Evolutionary conservation across 2,888 invertebrate species (phyloP), one percentile per base, ranked within the genome.

Genomic region (Caenorhabditis sp.): DNA sequence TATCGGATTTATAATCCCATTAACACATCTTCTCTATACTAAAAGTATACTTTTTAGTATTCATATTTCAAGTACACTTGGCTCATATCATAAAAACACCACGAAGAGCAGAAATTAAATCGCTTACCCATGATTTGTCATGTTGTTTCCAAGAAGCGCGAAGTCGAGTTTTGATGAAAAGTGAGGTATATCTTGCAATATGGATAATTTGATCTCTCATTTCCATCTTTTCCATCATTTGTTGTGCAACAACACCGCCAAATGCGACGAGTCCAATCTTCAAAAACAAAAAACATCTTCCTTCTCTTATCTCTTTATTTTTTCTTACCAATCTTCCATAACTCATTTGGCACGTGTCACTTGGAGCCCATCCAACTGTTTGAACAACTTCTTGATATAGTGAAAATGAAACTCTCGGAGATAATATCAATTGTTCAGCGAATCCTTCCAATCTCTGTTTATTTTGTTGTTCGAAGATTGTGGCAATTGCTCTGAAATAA

Each of bases 201-300:
- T 77, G 70, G 23, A 59, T 65, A 51, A 78, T 75, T 43, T 77
- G 69, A 50, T 68, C 62, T 36, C 72, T 58, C 43, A 75, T 37
- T 10, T 69, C 66, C 23, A 19, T 26, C 4, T 36, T 55, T 17
- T 58, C 57, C 63, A 64, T 58, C 69, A 69, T 69, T 54, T 61
- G 69, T 12, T 69, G 61, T 1, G 65, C 66, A 8, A 76, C 66
- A 63, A 79, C 61, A 31, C 80, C 82, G n/a, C 76, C 73, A 58
- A 80, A 78, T 3, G 82, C 60, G 19, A 82, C 64, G 1, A 80
- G 51, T 53, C 80, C 82, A 23, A 78, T 61, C 77, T 79, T 4
- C 36, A 23, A 23, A 19, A 23, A 57, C 27, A 26, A 26, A n/a
- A n/a, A n/a, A n/a, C n/a, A n/a, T 57, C 19, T 57, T 36, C 2